phyloP scores from a whole-genome alignment of 2,113 vertebrate species.

The Anoura caudifer region DNA sequence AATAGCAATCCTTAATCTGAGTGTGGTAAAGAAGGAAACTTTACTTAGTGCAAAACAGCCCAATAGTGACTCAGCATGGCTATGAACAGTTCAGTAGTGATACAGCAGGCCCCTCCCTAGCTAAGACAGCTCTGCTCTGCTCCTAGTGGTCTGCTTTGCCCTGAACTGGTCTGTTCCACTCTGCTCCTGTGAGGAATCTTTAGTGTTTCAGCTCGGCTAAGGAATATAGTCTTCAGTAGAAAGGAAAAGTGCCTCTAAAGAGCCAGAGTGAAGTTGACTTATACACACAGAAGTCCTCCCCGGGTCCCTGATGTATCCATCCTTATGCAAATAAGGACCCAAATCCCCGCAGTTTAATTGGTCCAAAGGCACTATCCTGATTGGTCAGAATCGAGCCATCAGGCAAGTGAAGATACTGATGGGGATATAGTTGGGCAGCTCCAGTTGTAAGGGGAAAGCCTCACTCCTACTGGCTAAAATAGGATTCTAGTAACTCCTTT shows the following conservation, averaged over 20 bases:
- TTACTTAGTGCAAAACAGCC: not conserved
- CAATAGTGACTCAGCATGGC: not conserved
- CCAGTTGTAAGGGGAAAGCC: not conserved
- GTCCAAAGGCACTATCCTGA: not conserved
- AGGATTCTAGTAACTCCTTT: not conserved
- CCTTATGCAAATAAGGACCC: not conserved
- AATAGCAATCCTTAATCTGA: not conserved
- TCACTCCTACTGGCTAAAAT: not conserved
- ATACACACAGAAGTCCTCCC: not conserved
- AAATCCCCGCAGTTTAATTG: not conserved
- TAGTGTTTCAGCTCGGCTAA: not conserved
- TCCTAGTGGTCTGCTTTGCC: not conserved
- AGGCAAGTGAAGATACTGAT: not conserved
- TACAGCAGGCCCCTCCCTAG: not conserved
- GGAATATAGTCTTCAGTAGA: not conserved
- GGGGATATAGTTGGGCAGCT: not conserved
- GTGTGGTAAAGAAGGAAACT: not conserved
- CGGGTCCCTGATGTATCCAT: not conserved
- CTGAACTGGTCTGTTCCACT: not conserved
- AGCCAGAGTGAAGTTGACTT: not conserved
- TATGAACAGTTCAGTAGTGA: not conserved
- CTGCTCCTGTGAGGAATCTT: not conserved
- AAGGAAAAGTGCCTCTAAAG: not conserved
- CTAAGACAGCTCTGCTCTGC: not conserved
- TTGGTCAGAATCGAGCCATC: not conserved